Conservation (phyloP, 2,113 vertebrate genomes). For the Pseudopodoces humilis region DNA sequence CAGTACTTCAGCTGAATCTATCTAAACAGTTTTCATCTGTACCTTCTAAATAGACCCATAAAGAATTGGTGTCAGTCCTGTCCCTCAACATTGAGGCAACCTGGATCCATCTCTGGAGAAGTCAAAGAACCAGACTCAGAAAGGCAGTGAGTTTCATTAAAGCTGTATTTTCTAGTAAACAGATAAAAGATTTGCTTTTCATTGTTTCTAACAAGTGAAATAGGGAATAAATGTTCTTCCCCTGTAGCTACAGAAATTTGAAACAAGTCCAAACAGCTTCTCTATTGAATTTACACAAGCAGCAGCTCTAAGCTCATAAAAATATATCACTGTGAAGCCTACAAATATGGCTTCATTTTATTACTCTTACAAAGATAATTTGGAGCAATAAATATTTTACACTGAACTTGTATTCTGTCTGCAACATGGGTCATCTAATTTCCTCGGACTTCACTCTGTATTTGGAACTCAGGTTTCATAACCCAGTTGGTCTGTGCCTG, state of each 20-base stretch:
- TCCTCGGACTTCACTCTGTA: not conserved
- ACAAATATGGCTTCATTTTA: constrained; percentile 59
- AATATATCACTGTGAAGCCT: constrained; percentile 58
- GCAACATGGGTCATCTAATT: constrained; percentile 29
- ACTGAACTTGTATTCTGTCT: not conserved
- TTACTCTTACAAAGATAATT: constrained; percentile 31
- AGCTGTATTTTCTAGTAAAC: constrained; percentile 43
- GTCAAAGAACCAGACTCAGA: not conserved
- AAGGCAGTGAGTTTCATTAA: constrained; percentile 29
- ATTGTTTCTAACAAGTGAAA: constrained; percentile 58
- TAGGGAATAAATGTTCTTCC: constrained; percentile 52
- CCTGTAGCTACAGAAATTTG: constrained; percentile 51
- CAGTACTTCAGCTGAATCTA: not conserved
- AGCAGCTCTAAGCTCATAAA: constrained; percentile 54
- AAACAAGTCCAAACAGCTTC: constrained; percentile 61
- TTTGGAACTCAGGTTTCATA: not conserved
- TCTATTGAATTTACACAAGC: constrained; percentile 62
- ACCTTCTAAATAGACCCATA: not conserved
- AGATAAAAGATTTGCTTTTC: constrained; percentile 54
- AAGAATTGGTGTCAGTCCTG: not conserved
- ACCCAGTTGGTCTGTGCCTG: not conserved
- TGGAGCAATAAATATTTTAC: constrained; percentile 54
- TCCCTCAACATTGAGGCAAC: not conserved
- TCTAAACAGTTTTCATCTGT: not conserved
- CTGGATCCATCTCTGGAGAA: not conserved